Percentiles rank a stretch among this genome's conserved stretches.
Conservation (phyloP, 2,113 vertebrate species). For the pig (Sus scrofa) region DNA sequence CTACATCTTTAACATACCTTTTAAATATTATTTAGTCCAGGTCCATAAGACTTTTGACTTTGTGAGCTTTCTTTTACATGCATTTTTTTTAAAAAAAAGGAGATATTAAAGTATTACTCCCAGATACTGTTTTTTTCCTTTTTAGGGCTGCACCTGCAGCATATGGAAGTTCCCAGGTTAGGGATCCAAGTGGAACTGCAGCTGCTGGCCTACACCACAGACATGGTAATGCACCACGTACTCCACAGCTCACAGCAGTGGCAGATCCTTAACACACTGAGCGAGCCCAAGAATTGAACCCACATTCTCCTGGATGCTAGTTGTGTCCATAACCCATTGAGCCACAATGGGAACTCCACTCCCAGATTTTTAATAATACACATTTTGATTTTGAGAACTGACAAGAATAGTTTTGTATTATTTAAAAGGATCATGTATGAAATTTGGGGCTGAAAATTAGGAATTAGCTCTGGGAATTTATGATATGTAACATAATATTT, state of each 20-base stretch:
- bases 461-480: conserved; percentile 48
- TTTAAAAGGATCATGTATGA: not conserved
- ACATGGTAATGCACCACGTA: too few relatives aligned
- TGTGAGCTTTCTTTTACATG: conserved; percentile 53
- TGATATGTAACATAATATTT: conserved; percentile 5
- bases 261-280: too few relatives aligned
- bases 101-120: not conserved
- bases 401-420: conserved; percentile 28
- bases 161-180: too few relatives aligned
- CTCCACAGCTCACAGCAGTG: too few relatives aligned
- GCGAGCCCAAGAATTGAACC: too few relatives aligned
- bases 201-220: too few relatives aligned
- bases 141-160: too few relatives aligned
- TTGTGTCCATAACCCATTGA: too few relatives aligned
- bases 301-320: too few relatives aligned
- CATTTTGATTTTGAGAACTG: conserved; percentile 59
- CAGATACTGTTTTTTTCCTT: not conserved
- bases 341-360: not conserved
- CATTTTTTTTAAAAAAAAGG: conserved; percentile 36
- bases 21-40: conserved; percentile 60
- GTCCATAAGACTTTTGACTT: not conserved
- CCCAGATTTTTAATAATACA: conserved; percentile 2
- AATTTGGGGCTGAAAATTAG: conserved; percentile 30
- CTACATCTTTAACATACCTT: not conserved
- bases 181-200: too few relatives aligned